These are phyloP conservation scores for Zaprionus obscuricornis DNA, from an alignment of 2,888 invertebrate species.

Conservation along the genomic window DNA sequence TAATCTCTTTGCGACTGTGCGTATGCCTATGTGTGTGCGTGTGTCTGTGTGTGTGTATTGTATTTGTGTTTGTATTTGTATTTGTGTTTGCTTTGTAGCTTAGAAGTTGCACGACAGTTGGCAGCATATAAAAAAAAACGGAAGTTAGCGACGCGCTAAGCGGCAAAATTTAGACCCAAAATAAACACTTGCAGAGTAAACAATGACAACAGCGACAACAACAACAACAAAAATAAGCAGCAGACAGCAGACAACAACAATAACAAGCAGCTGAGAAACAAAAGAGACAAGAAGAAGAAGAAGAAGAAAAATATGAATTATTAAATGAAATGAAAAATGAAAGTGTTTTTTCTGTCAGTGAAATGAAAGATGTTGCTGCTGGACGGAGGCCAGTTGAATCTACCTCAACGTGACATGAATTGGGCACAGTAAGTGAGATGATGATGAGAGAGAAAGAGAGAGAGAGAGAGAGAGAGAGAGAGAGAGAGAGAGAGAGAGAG, in stretches of 20 bases:
- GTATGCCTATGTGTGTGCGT: background rate
- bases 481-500: conserved; percentile 5
- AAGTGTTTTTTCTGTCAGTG: conserved; percentile 66
- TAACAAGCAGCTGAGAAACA: conserved; percentile 49
- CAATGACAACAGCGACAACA: conserved; percentile 22
- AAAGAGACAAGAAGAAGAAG: conserved; percentile 35
- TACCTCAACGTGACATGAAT: conserved; percentile 71
- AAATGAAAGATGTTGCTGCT: conserved; percentile 47
- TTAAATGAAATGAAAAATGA: conserved; percentile 75
- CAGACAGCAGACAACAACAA: conserved; percentile 6
- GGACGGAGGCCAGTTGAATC: conserved; percentile 47
- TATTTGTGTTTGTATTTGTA: no score
- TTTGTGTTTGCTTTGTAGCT: conserved; percentile 14
- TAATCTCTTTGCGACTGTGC: conserved; percentile 42
- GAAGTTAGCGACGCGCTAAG: conserved; percentile 65
- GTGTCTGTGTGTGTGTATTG: conserved; percentile 2
- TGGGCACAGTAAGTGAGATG: conserved; percentile 46
- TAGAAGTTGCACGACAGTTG: conserved; percentile 58
- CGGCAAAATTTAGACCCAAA: conserved; percentile 61
- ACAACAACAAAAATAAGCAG: conserved; percentile 1
- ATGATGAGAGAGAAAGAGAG: background rate
- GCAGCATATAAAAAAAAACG: conserved; percentile 46
- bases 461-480: background rate
- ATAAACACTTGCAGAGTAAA: conserved; percentile 57
- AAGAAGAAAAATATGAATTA: conserved; percentile 63